These are phyloP conservation scores for Paedocypris sp. DNA, from an alignment of 2,113 vertebrate species.

Conservation along the genomic window DNA sequence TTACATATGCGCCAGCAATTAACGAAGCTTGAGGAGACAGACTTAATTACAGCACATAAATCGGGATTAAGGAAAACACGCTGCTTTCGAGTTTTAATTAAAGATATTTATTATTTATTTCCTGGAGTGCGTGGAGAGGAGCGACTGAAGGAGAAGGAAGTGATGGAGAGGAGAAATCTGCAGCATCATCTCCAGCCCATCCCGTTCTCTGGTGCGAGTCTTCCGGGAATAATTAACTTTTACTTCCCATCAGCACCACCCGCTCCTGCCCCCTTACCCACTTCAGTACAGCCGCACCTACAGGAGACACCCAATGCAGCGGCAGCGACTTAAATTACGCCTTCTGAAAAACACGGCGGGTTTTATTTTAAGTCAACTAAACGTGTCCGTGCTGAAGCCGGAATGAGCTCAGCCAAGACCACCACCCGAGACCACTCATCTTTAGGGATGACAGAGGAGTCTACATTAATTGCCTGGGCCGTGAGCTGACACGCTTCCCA, in stretches of 20 bases:
- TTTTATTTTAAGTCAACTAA: too few relatives aligned
- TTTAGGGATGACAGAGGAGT: conserved; percentile 9
- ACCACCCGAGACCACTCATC: background rate
- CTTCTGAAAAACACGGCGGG: conserved; percentile 10
- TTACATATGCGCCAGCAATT: conserved; percentile 36
- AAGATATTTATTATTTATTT: conserved; percentile 39
- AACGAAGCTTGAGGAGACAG: conserved; percentile 33
- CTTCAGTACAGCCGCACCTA: conserved; percentile 24
- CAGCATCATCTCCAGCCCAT: conserved; percentile 20
- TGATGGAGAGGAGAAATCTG: conserved; percentile 3
- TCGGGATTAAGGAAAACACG: conserved; percentile 38
- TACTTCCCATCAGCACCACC: conserved; percentile 33
- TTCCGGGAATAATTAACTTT: conserved; percentile 38
- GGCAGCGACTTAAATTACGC: background rate
- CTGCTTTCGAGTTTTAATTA: conserved; percentile 40
- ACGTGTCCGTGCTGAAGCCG: too few relatives aligned
- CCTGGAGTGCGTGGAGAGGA: background rate
- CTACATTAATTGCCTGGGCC: conserved; percentile 29
- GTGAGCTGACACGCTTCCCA: conserved; percentile 34
- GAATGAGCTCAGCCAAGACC: too few relatives aligned
- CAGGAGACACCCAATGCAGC: conserved; percentile 6
- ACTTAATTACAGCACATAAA: conserved; percentile 44
- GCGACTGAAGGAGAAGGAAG: background rate
- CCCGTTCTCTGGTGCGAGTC: conserved; percentile 18
- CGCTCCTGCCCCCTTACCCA: conserved; percentile 10